Evolutionary conservation across 2,888 invertebrate species (phyloP), one percentile per base, ranked within the genome.

Genomic region (Xestia sexstrigata): DNA sequence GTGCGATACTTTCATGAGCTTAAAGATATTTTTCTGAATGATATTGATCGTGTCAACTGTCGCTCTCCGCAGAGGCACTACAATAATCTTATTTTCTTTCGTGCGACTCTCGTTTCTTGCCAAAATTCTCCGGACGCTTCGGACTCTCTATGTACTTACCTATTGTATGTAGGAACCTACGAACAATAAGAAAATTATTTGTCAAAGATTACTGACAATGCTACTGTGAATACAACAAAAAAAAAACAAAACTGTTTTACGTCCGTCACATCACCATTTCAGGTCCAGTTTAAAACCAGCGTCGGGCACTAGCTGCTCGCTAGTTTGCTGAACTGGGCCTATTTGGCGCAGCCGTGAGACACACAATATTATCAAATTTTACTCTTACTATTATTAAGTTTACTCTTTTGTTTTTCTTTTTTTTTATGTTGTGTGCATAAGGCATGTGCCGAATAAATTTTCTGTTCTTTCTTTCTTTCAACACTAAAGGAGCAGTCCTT

Each of bases 31-130:
- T 13, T 63, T 62, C 15, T 47, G 26, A 70, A 15, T 45, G 45
- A 15, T 69, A 63, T 63, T 63, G 70, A 63, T 55, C 52, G 52
- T 11, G 47, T 15, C 62, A 55, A 26, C 45, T 47, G 45, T 45
- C 49, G 2, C 30, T 52, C 47, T 39, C 30, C 15, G 11, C 4
- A 67, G 5, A 11, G 65, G 15, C 17, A 30, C 45, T 30, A 70
- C 17, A 49, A 63, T 49, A 13, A 11, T 47, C 8, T 63, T 35
- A 45, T 65, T 20, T 75, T 49, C 11, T 72, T 52, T 49, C 58
- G 35, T 45, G 39, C 23, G 6, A 15, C 72, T 8, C 15, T 45
- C 72, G 26, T 9, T 26, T 42, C 42, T 79, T 71, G 66, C 66
- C 66, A 79, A 60, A 45, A 45, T 20, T 63, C 20, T n/a, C 35